Base-by-base conservation (phyloP, 2,888 invertebrate species). In the Dryobotodes eremita region DNA sequence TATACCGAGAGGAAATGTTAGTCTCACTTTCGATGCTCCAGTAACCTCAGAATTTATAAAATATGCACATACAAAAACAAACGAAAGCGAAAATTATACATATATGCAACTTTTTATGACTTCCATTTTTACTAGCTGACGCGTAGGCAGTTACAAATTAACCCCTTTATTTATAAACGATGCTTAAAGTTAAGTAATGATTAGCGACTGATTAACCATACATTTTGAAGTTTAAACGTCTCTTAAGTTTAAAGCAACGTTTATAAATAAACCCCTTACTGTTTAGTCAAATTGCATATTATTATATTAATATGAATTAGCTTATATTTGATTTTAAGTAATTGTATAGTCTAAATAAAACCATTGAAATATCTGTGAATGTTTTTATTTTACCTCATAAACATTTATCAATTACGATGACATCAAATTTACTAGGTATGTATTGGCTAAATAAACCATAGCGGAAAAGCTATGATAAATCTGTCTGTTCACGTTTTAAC, bases 11-110 rank as follows among this genome's bases (percentile, higher is more conserved):
- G 13, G 17, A 26, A 75, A 48, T 77, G 3, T 79, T n/a, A 46
- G 23, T 46, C 17, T 31, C 50, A 71, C 46, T 72, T 71, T 80
- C 53, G 36, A 62, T 69, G 85, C 68, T 85, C 73, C 53, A 82
- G n/a, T 80, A 80, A 82, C 42, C 69, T 61, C 36, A 57, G 53
- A 71, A 15, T 59, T 64, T 61, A 57, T 71, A 71, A 78, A 86
- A 77, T 77, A 73, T 83, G 70, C 50, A 70, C 85, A 80, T 84
- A 61, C n/a, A 73, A 64, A 64, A 82, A 46, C 61, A 82, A 82
- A 86, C 36, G 68, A 86, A 83, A 86, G 83, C 3, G 62, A 86
- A 77, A 82, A 23, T 66, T 23, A 57, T 46, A 48, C 55, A 55
- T 15, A 55, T 20, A 53, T 17, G 31, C 61, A 55, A 61, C 17